Percentiles rank a stretch among this genome's conserved stretches.
Conservation (phyloP, 2,113 vertebrate genomes). For the Plectropomus leopardus region DNA sequence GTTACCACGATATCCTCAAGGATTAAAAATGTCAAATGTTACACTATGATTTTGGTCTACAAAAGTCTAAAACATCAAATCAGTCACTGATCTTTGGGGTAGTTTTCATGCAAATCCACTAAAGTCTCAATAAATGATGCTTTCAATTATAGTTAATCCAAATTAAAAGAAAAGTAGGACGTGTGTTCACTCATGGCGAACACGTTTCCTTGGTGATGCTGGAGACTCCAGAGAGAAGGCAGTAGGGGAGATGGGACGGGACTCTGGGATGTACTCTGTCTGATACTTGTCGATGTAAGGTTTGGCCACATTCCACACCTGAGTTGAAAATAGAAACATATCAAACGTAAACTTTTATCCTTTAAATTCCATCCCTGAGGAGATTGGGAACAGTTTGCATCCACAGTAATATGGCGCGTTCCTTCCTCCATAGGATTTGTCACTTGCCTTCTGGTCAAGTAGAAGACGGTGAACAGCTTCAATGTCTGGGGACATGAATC, state of each 20-base stretch:
- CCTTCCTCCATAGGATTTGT: background rate
- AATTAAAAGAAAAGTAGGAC: background rate
- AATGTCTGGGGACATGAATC: constrained; percentile 98
- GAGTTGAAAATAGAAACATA: constrained; percentile 29
- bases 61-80: constrained; percentile 18
- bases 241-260: constrained; percentile 92
- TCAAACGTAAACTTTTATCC: background rate
- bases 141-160: background rate
- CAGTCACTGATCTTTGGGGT: background rate
- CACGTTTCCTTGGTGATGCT: constrained; percentile 80
- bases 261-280: constrained; percentile 93
- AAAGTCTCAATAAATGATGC: background rate
- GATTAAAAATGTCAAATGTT: constrained; percentile 13
- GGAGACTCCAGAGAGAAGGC: constrained; percentile 92
- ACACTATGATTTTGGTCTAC: constrained; percentile 1
- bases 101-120: constrained; percentile 17
- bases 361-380: background rate
- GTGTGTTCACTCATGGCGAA: constrained; percentile 80
- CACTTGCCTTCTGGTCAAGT: constrained; percentile 92
- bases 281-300: constrained; percentile 98
- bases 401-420: background rate
- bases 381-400: background rate
- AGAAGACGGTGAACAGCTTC: constrained; percentile 93
- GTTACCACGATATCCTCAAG: background rate
- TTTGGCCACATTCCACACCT: constrained; percentile 95